Conservation (phyloP, 2,888 invertebrate genomes). For the Heliconius hortense region DNA sequence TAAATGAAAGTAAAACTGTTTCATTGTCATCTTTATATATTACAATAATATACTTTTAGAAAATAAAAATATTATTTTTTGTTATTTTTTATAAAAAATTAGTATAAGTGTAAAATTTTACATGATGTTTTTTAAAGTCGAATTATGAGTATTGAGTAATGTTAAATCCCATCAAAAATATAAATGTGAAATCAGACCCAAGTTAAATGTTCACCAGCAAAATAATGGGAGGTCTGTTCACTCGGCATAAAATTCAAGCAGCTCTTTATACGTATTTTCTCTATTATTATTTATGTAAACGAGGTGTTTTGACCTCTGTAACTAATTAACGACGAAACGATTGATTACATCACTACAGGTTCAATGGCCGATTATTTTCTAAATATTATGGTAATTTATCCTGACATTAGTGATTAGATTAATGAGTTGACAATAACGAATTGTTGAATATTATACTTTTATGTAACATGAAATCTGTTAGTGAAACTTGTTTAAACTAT, state of each 20-base stretch:
- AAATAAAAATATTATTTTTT: too few species aligned
- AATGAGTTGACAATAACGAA: conserved; percentile 13
- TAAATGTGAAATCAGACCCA: too few species aligned
- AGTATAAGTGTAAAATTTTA: too few species aligned
- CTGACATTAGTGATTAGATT: conserved; percentile 3
- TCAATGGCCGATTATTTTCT: conserved; percentile 3
- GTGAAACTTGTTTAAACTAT: not conserved
- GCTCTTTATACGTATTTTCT: not conserved
- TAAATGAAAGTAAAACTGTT: too few species aligned
- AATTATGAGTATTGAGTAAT: too few species aligned
- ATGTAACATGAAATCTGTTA: not conserved
- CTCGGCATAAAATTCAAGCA: not conserved
- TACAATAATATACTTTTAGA: too few species aligned
- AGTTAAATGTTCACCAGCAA: too few species aligned
- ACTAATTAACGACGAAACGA: not conserved
- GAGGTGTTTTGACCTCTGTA: conserved; percentile 4
- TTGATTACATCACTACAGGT: conserved; percentile 10
- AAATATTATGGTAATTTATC: conserved; percentile 10
- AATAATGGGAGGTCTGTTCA: too few species aligned
- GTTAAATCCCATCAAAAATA: too few species aligned
- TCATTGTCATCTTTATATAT: too few species aligned
- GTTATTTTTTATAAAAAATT: too few species aligned
- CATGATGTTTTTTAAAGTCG: too few species aligned
- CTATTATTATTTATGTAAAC: not conserved
- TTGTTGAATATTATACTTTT: conserved; percentile 11